phyloP scores from a whole-genome alignment of 1,140 invertebrate species.

The Drosophila pandora region DNA sequence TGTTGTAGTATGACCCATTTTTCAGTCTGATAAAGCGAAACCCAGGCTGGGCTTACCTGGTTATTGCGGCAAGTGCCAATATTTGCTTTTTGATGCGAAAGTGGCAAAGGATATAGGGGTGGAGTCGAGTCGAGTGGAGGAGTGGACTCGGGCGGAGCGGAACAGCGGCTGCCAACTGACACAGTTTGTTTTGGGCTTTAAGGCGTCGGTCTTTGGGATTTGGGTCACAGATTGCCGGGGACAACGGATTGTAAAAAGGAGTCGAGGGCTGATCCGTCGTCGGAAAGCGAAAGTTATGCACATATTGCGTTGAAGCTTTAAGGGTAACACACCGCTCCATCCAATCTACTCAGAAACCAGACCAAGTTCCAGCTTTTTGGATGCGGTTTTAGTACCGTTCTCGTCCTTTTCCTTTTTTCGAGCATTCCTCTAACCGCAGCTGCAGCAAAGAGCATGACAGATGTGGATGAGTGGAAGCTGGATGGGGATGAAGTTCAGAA shows the following conservation, averaged over 20 bases:
- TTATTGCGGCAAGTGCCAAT: constrained; percentile 81
- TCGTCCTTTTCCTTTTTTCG: constrained; percentile 19
- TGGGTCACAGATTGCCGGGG: constrained; percentile 73
- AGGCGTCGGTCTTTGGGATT: constrained; percentile 66
- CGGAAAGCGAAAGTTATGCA: constrained; percentile 74
- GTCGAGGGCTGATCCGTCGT: constrained; percentile 18
- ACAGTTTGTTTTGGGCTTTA: constrained; percentile 78
- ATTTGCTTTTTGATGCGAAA: constrained; percentile 63
- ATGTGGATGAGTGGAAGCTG: constrained; percentile 38
- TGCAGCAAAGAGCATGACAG: constrained; percentile 66
- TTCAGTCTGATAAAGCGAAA: constrained; percentile 31
- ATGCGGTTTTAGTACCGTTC: constrained; percentile 49
- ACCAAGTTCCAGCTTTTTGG: constrained; percentile 28
- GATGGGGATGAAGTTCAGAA: constrained; percentile 17
- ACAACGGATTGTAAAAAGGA: constrained; percentile 39
- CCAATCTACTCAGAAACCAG: constrained; percentile 5
- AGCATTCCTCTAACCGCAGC: constrained; percentile 37
- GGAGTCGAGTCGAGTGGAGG: constrained; percentile 22
- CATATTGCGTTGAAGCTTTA: constrained; percentile 68
- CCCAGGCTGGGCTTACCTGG: constrained; percentile 61
- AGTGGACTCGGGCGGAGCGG: neutral
- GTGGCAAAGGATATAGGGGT: constrained; percentile 27
- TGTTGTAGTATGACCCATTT: constrained; percentile 61
- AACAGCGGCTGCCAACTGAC: constrained; percentile 50
- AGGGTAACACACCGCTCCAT: constrained; percentile 10